Evolutionary conservation across 2,113 vertebrate genomes (phyloP).

Genomic region (Dipodomys stephensi): DNA sequence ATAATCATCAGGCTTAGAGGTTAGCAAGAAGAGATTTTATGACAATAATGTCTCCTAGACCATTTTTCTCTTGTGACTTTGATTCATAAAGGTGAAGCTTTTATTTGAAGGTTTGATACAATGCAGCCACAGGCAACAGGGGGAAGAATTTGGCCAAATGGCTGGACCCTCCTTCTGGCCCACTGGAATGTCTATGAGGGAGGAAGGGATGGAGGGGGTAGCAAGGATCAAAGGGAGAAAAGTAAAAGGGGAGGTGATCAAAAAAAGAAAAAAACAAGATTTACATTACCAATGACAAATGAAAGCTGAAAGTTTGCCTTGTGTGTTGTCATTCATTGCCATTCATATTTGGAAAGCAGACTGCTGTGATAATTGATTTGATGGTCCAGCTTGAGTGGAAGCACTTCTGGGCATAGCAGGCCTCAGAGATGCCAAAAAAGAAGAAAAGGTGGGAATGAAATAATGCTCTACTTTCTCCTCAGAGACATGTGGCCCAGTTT

Average conservation of each 20-base stretch:
- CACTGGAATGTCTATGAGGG: constrained; percentile 73
- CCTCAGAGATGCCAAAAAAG: constrained; percentile 96
- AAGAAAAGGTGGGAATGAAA: constrained; percentile 99
- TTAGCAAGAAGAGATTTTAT: constrained; percentile 64
- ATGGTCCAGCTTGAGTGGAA: constrained; percentile 98
- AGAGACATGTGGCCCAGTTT: constrained; percentile 99
- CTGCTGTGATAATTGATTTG: constrained; percentile 98
- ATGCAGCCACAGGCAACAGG: constrained; percentile 81
- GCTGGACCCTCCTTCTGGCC: constrained; percentile 49
- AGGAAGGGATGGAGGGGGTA: background rate
- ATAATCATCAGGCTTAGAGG: constrained; percentile 46
- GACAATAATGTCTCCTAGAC: constrained; percentile 46
- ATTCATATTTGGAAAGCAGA: constrained; percentile 96
- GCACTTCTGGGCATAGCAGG: constrained; percentile 98
- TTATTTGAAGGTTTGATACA: constrained; percentile 68
- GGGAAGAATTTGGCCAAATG: constrained; percentile 82
- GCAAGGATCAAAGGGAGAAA: background rate
- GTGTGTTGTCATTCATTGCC: constrained; percentile 97
- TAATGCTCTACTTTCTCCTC: constrained; percentile 97
- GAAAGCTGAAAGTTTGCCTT: constrained; percentile 88
- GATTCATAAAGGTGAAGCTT: constrained; percentile 79
- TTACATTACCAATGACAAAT: constrained; percentile 88
- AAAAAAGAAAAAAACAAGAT: constrained; percentile 65
- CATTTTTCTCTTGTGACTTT: constrained; percentile 74
- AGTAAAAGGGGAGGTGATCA: background rate